phyloP scores from a whole-genome alignment of 2,888 invertebrate species.

The Camptogramma bilineatum region DNA sequence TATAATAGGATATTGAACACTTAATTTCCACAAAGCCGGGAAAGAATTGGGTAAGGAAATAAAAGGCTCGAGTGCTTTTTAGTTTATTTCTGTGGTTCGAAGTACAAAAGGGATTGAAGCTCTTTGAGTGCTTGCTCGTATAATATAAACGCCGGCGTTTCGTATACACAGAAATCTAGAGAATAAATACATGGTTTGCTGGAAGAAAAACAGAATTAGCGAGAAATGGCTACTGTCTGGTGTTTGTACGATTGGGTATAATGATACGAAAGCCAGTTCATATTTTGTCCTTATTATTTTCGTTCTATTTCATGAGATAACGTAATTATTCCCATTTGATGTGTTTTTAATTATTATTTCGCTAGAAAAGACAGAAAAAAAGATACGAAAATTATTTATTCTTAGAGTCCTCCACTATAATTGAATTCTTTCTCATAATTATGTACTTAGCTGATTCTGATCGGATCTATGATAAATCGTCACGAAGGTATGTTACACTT shows the following conservation, averaged over 20 bases:
- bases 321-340: background rate
- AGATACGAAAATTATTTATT: background rate
- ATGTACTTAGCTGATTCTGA: slow-evolving; percentile 40
- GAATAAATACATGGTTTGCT: slow-evolving; percentile 33
- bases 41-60: slow-evolving; percentile 68
- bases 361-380: background rate
- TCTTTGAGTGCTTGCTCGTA: slow-evolving; percentile 60
- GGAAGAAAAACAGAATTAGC: slow-evolving; percentile 34
- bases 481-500: slow-evolving; percentile 51
- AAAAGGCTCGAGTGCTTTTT: slow-evolving; percentile 71
- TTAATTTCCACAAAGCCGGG: slow-evolving; percentile 55
- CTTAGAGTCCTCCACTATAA: slow-evolving; percentile 1
- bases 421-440: slow-evolving; percentile 30
- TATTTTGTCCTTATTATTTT: background rate
- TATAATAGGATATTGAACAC: slow-evolving; percentile 71
- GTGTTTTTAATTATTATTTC: background rate
- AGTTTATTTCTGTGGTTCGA: slow-evolving; percentile 61
- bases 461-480: slow-evolving; percentile 58
- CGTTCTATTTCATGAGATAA: background rate
- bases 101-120: slow-evolving; percentile 65
- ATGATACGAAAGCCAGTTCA: background rate
- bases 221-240: slow-evolving; percentile 29
- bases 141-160: slow-evolving; percentile 76
- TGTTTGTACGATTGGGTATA: slow-evolving; percentile 4
- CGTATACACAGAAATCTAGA: slow-evolving; percentile 32